Conservation (phyloP, 2,113 vertebrate genomes). For the Kobus ellipsiprymnus region DNA sequence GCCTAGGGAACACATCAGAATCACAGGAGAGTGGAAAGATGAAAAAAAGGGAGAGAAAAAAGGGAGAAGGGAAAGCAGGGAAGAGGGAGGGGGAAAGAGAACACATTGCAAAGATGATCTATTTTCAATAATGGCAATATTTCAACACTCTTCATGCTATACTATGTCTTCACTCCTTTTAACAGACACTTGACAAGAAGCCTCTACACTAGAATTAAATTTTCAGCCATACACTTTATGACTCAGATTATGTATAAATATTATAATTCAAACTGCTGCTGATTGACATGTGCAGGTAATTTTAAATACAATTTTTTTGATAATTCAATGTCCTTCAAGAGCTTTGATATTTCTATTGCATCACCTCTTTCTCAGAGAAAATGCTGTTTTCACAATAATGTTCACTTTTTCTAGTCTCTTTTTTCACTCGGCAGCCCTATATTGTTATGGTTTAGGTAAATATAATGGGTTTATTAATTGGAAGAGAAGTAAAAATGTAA, state of each 20-base stretch:
- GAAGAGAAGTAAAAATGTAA: background rate
- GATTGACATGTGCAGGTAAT: background rate
- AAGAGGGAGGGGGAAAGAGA: accelerated
- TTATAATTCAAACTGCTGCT: background rate
- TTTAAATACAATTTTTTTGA: background rate
- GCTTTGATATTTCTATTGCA: background rate
- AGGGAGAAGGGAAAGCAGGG: background rate
- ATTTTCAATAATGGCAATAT: background rate
- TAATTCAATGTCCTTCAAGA: background rate
- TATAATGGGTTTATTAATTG: background rate
- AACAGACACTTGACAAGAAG: background rate
- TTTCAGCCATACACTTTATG: background rate
- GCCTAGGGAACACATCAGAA: background rate
- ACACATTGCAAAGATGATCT: background rate
- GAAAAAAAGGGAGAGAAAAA: background rate
- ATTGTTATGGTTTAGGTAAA: background rate
- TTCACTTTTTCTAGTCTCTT: background rate
- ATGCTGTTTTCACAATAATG: background rate
- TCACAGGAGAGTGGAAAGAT: background rate
- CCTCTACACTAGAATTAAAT: background rate
- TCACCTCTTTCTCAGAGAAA: background rate
- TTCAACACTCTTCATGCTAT: accelerated
- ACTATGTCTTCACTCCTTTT: background rate
- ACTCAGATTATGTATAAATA: background rate
- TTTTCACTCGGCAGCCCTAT: background rate